A percentile compares a stretch with the other conserved stretches of the same genome.
Evolutionary conservation across 2,888 invertebrate genomes (phyloP).

Genomic region (Oxycera nigricornis): DNA sequence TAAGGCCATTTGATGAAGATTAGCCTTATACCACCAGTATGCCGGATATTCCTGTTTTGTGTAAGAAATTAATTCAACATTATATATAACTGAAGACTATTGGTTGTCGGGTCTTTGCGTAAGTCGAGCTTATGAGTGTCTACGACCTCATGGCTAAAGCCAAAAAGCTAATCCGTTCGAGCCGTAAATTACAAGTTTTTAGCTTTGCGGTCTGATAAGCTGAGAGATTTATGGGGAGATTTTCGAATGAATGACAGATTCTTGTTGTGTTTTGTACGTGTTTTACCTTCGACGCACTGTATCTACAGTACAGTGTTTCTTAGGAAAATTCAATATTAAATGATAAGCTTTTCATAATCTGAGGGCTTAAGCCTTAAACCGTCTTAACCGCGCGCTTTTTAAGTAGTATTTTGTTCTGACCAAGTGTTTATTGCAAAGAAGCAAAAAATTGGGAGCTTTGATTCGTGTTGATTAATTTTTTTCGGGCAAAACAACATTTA

Average conservation of each 20-base stretch:
- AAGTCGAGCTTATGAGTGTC: conserved; percentile 37
- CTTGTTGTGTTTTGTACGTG: conserved; percentile 4
- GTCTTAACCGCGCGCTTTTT: neutral
- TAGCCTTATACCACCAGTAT: conserved; percentile 28
- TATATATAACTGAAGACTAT: conserved; percentile 26
- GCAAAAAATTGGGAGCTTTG: neutral
- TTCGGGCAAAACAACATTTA: neutral
- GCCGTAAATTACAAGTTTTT: conserved; percentile 41
- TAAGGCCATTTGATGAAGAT: conserved; percentile 26
- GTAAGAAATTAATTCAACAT: conserved; percentile 39
- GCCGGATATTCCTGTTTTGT: conserved; percentile 40
- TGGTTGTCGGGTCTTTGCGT: conserved; percentile 31
- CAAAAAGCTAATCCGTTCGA: conserved; percentile 38
- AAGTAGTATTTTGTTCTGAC: conserved; percentile 5
- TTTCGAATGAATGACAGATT: conserved; percentile 40
- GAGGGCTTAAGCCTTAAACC: conserved; percentile 26
- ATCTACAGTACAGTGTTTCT: neutral
- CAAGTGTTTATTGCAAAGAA: neutral
- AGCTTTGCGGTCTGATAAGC: conserved; percentile 41
- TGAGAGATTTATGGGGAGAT: conserved; percentile 40
- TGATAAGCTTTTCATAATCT: conserved; percentile 36
- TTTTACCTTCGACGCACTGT: conserved; percentile 6
- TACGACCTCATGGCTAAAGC: conserved; percentile 35
- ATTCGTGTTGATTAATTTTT: conserved; percentile 15
- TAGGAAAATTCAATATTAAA: conserved; percentile 16